Percentiles rank a stretch among this genome's conserved stretches.
phyloP scores from a whole-genome alignment of 2,888 invertebrate species.

The Dynastes grantii region DNA sequence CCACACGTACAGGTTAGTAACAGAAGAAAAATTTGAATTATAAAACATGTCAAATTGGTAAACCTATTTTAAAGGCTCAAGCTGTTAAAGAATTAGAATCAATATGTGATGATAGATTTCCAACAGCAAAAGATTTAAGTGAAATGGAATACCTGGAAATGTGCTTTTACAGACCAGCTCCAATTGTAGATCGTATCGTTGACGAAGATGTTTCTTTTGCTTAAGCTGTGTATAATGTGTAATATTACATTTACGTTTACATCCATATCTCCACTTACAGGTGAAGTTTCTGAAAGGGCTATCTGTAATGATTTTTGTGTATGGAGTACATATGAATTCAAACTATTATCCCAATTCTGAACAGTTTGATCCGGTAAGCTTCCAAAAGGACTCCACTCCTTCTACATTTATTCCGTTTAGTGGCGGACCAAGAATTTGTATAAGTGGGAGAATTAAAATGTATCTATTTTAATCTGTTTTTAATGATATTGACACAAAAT shows the following conservation, averaged over 20 bases:
- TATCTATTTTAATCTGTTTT: neutral
- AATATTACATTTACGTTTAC: neutral
- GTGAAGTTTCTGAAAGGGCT: constrained; percentile 45
- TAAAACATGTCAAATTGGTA: neutral
- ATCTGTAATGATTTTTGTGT: constrained; percentile 53
- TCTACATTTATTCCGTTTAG: constrained; percentile 6
- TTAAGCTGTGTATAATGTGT: constrained; percentile 45
- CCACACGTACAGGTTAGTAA: constrained; percentile 65
- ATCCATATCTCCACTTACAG: no score
- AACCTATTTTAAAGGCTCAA: constrained; percentile 58
- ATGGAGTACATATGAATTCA: constrained; percentile 17
- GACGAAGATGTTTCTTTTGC: constrained; percentile 66
- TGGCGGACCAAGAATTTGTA: constrained; percentile 16
- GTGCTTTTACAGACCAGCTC: constrained; percentile 72
- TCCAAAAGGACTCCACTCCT: neutral
- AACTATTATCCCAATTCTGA: constrained; percentile 19
- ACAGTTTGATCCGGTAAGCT: constrained; percentile 7
- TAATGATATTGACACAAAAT: neutral
- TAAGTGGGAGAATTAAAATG: neutral
- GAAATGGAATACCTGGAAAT: constrained; percentile 74
- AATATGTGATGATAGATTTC: constrained; percentile 62
- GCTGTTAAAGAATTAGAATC: constrained; percentile 65
- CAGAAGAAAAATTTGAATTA: no score
- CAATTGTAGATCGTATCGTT: constrained; percentile 70
- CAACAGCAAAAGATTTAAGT: constrained; percentile 66